Percentiles rank a stretch among this genome's conserved stretches.
Evolutionary conservation across 2,797 vertebrate species (phyloP).

Genomic region (Gobio occitaniae): DNA sequence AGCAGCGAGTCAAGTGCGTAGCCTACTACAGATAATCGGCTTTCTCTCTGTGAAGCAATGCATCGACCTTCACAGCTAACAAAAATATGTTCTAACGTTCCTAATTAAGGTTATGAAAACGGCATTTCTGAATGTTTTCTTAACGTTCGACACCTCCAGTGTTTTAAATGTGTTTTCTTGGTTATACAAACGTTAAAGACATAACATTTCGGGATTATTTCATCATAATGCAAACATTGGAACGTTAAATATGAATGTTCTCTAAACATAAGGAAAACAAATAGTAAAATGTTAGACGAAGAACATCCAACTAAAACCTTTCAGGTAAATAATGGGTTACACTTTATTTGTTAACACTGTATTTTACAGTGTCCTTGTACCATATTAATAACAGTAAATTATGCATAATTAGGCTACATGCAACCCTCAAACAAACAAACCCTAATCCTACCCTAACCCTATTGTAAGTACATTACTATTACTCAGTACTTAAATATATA

Average conservation of each 20-base stretch:
- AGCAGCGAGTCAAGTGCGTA: conserved; percentile 26
- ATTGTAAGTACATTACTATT: too few species aligned
- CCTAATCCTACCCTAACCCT: too few species aligned
- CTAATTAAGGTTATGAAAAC: neutral
- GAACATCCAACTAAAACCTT: neutral
- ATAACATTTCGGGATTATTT: too few species aligned
- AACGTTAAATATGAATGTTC: neutral
- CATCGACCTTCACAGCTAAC: neutral
- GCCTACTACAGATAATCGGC: conserved; percentile 37
- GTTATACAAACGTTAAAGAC: neutral
- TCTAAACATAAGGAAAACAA: neutral
- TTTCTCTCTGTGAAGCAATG: conserved; percentile 19
- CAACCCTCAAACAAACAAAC: too few species aligned
- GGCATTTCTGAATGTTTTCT: neutral
- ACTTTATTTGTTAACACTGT: too few species aligned
- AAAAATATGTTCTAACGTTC: neutral
- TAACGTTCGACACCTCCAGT: neutral
- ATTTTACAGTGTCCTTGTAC: too few species aligned
- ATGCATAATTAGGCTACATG: too few species aligned
- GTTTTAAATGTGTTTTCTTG: neutral
- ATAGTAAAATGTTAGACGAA: neutral
- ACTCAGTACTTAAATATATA: too few species aligned
- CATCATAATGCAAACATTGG: neutral
- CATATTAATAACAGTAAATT: too few species aligned
- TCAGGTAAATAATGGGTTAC: too few species aligned